Evolutionary conservation across 2,888 invertebrate species (phyloP).

Genomic region (Formica aserva): DNA sequence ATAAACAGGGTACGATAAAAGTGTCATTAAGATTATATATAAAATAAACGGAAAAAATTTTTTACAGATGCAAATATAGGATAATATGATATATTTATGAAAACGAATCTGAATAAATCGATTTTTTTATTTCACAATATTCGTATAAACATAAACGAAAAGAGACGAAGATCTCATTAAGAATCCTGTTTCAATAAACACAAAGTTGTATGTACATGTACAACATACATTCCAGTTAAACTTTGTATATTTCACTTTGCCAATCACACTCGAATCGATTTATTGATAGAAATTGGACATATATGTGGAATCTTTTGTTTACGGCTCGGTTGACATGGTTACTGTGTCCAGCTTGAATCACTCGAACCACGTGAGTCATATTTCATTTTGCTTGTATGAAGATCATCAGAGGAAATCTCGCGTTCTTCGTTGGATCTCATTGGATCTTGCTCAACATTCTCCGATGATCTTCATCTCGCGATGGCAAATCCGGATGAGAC

Average conservation of each 20-base stretch:
- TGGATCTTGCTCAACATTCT: background rate
- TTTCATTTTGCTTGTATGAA: background rate
- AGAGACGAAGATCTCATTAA: background rate
- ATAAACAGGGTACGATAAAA: background rate
- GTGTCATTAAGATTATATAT: background rate
- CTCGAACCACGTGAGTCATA: background rate
- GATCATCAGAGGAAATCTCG: background rate
- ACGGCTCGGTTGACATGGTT: constrained; percentile 20
- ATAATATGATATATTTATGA: background rate
- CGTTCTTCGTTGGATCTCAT: background rate
- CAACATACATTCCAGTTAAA: background rate
- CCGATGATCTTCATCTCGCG: background rate
- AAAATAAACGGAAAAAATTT: background rate
- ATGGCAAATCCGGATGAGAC: constrained; percentile 46
- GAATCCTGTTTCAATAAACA: no score
- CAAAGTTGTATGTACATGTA: background rate
- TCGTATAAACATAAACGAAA: background rate
- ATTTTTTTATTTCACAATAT: background rate
- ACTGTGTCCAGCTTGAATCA: background rate
- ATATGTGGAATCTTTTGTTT: constrained; percentile 8
- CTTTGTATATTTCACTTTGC: background rate
- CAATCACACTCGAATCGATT: background rate
- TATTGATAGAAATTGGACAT: background rate
- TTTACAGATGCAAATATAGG: background rate
- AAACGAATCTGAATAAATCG: background rate